Base-by-base conservation (phyloP, 2,797 vertebrate species). In the Scarus forsteni region DNA sequence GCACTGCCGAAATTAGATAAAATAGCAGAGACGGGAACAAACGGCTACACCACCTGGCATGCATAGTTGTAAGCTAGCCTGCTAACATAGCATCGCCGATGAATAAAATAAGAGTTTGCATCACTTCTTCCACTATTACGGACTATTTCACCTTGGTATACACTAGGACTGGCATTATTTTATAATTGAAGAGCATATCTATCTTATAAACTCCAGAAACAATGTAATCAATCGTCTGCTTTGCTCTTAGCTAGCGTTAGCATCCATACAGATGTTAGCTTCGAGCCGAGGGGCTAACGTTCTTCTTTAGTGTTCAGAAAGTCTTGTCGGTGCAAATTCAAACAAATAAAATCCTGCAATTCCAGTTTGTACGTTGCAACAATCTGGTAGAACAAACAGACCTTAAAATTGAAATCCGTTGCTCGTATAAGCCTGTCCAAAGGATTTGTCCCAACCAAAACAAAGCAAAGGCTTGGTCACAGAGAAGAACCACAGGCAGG, bases 401-500 rank as follows among this genome's bases (percentile, higher is more conserved):
- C 77, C 6, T 45, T 6, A 11, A 48, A n/a, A 34, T 16, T 1
- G 46, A 38, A n/a, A 58, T n/a, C 35, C 65, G 63, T 48, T 8
- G 70, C 62, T 63, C 44, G 12, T n/a, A 27, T 43, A 18, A 42
- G 50, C 52, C 43, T 60, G 48, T n/a, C 34, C 60, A 58, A 74
- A 56, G 61, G n/a, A 64, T 63, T 70, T 34, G 60, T 55, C 75
- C 52, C 59, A 78, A 89, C 86, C 84, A 89, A 89, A 92, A 91
- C 90, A 92, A 92, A 88, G 54, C 77, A 85, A 67, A 70, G 27
- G 40, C 43, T 2, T 7, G 7, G 0, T 0, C 34, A 48, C 79
- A 90, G 89, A 89, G 9, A 0, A 8, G 0, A 0, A 15, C 0
- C 11, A 16, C 0, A 12, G 1, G 13, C 44, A 45, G 27, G 27